Evolutionary conservation across 2,888 invertebrate genomes (phyloP).

Genomic region (Aphodius granarius): DNA sequence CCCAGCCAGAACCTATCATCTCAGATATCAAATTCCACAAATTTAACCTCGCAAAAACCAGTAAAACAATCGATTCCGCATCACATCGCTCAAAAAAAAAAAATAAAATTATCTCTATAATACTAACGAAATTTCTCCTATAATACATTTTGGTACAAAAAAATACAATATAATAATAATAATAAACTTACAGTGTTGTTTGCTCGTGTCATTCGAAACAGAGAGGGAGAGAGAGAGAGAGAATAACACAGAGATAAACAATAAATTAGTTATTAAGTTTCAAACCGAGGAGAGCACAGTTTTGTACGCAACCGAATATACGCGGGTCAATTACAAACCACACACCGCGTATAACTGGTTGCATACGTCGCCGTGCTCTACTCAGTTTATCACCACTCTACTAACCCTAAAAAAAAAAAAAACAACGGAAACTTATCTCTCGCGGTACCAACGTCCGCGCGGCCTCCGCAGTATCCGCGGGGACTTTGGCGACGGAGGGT

Average conservation of each 20-base stretch:
- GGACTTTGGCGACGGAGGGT: slow-evolving; percentile 48
- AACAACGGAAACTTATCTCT: slow-evolving; percentile 45
- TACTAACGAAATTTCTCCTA: slow-evolving; percentile 25
- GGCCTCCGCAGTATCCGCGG: slow-evolving; percentile 51
- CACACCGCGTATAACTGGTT: too few species aligned
- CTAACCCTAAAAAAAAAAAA: slow-evolving; percentile 19
- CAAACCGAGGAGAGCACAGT: too few species aligned
- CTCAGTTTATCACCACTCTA: too few species aligned
- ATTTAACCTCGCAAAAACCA: not conserved
- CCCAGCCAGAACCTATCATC: too few species aligned
- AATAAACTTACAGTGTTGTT: not conserved
- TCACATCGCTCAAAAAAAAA: not conserved
- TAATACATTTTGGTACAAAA: slow-evolving; percentile 31
- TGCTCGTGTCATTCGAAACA: too few species aligned
- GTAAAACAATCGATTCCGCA: slow-evolving; percentile 11
- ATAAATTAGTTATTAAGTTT: slow-evolving; percentile 2
- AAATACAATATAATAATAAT: slow-evolving; percentile 6
- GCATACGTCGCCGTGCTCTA: too few species aligned
- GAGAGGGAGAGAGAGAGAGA: not conserved
- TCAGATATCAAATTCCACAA: too few species aligned
- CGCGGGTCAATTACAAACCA: too few species aligned
- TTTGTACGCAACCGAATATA: too few species aligned
- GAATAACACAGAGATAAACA: not conserved
- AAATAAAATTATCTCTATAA: slow-evolving; percentile 17
- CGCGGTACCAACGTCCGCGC: slow-evolving; percentile 52